A percentile compares a stretch with the other conserved stretches of the same genome.
Evolutionary conservation across 2,797 vertebrate species (phyloP).

Genomic region (Catharus ustulatus): DNA sequence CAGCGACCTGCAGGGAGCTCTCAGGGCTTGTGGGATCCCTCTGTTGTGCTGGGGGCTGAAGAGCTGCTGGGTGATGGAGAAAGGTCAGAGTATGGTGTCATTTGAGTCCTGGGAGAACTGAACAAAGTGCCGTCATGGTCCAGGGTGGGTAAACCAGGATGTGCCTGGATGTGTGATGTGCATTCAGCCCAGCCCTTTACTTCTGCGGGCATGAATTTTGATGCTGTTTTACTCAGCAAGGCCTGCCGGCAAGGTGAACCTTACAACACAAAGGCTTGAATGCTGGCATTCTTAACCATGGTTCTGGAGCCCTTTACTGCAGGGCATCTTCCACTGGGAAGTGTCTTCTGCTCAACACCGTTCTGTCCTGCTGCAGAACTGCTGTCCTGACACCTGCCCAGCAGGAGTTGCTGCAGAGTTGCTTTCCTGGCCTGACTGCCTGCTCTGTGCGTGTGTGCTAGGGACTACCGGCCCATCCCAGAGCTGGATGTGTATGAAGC

Average conservation of each 20-base stretch:
- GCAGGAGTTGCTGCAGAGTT: neutral
- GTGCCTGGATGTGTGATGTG: fast-evolving
- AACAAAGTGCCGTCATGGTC: neutral
- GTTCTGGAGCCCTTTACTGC: neutral
- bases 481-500: slow-evolving; percentile 91
- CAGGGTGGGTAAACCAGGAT: neutral
- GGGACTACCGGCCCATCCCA: slow-evolving; percentile 93
- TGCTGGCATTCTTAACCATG: neutral
- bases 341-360: fast-evolving
- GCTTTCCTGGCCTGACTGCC: neutral
- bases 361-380: neutral
- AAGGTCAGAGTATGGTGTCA: neutral
- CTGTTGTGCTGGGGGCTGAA: neutral
- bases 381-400: neutral
- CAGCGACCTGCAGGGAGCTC: fast-evolving
- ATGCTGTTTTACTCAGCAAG: neutral
- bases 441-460: slow-evolving; percentile 40
- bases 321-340: neutral
- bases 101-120: neutral
- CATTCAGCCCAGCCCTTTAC: neutral
- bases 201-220: neutral
- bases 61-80: neutral
- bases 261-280: neutral
- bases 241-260: neutral
- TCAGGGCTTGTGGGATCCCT: neutral